Percentiles rank a stretch among this genome's conserved stretches.
These are phyloP conservation scores for Graptemys geographica DNA, from an alignment of 2,797 vertebrate species.

Conservation along the genomic window DNA sequence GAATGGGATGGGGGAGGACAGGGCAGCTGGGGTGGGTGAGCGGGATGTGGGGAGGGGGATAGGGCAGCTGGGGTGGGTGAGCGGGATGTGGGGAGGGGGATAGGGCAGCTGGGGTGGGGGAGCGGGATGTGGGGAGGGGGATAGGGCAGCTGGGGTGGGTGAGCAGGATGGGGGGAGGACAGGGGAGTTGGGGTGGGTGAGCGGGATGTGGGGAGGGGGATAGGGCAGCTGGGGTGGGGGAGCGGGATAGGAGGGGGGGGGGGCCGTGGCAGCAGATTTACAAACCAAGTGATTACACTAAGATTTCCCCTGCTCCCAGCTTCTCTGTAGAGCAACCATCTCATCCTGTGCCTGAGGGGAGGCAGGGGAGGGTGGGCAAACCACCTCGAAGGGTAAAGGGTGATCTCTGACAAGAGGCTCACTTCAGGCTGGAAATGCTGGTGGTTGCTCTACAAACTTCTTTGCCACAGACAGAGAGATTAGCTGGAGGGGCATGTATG, in stretches of 20 bases:
- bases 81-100: background rate
- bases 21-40: background rate
- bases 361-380: background rate
- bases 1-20: too few species aligned
- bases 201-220: background rate
- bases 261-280: background rate
- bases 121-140: too few species aligned
- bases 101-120: background rate
- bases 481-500: background rate
- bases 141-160: too few species aligned
- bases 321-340: background rate
- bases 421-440: background rate
- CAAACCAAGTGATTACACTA: background rate
- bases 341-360: background rate
- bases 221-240: background rate
- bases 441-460: background rate
- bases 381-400: background rate
- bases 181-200: too few species aligned
- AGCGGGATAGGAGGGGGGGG: background rate
- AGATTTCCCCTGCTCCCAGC: background rate
- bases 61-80: background rate
- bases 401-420: background rate
- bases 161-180: too few species aligned
- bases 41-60: background rate
- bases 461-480: background rate